Conservation (phyloP, 2,797 vertebrate species). For the Sebastes trivittatus region DNA sequence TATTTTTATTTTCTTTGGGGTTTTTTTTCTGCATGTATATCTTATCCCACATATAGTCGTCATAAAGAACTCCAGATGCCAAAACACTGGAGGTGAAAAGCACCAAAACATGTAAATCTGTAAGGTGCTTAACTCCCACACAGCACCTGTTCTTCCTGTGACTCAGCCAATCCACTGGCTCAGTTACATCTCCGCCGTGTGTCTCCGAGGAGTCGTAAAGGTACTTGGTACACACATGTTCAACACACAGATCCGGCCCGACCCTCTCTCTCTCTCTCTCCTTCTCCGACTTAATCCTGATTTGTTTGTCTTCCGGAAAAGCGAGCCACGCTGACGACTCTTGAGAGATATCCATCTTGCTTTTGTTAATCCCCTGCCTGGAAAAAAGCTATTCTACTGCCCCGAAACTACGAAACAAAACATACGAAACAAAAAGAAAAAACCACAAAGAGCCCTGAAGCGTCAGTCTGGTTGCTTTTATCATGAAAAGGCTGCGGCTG, state of each 20-base stretch:
- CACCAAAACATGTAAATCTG: conserved; percentile 43
- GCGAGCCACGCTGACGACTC: conserved; percentile 23
- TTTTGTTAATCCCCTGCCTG: conserved; percentile 32
- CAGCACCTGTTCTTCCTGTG: conserved; percentile 44
- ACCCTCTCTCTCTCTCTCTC: conserved; percentile 4
- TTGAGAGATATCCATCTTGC: conserved; percentile 41
- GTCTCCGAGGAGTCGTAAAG: neutral
- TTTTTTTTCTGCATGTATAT: neutral
- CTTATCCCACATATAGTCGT: neutral
- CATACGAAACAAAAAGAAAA: conserved; percentile 7
- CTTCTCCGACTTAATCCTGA: conserved; percentile 41
- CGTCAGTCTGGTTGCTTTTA: conserved; percentile 32
- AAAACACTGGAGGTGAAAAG: conserved; percentile 46
- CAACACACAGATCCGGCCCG: neutral
- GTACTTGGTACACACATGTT: neutral
- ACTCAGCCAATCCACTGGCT: conserved; percentile 46
- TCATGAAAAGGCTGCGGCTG: conserved; percentile 27
- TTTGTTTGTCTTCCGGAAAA: conserved; percentile 31
- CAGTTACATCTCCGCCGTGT: conserved; percentile 1
- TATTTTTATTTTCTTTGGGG: neutral
- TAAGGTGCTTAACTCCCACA: conserved; percentile 46
- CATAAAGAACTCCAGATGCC: conserved; percentile 37
- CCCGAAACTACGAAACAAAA: conserved; percentile 27
- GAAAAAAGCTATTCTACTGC: conserved; percentile 1
- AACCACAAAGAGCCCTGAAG: conserved; percentile 35